Evolutionary conservation across 2,888 invertebrate genomes (phyloP).

Genomic region (Eledona agricola): DNA sequence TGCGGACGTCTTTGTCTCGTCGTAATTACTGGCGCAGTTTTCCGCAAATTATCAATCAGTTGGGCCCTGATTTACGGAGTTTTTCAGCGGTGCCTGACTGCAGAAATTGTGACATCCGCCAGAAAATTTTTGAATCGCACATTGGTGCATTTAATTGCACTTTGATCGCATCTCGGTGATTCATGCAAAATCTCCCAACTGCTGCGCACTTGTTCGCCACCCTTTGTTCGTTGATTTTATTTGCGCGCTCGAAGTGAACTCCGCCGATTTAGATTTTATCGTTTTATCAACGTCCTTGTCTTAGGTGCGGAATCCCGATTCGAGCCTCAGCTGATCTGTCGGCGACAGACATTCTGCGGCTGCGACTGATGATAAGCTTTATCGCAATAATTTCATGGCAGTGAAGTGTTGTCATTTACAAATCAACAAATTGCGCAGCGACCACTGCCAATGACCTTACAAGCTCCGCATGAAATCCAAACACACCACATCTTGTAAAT

Average conservation of each 20-base stretch:
- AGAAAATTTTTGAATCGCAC: too few species aligned
- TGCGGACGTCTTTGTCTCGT: too few species aligned
- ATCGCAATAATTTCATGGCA: slow-evolving; percentile 36
- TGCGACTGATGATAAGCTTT: slow-evolving; percentile 37
- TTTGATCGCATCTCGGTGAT: slow-evolving; percentile 14
- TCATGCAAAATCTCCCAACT: slow-evolving; percentile 32
- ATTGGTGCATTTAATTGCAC: slow-evolving; percentile 1
- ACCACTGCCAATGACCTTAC: slow-evolving; percentile 50
- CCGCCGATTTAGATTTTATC: slow-evolving; percentile 24
- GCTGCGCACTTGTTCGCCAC: slow-evolving; percentile 22
- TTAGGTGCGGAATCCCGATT: slow-evolving; percentile 11
- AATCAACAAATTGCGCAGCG: slow-evolving; percentile 51
- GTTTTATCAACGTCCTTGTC: slow-evolving; percentile 24
- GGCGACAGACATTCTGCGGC: slow-evolving; percentile 47
- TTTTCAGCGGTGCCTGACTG: too few species aligned
- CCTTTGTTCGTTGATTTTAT: slow-evolving; percentile 26
- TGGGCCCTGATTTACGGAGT: too few species aligned
- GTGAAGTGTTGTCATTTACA: slow-evolving; percentile 35
- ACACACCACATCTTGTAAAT: slow-evolving; percentile 19
- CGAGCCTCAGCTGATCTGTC: slow-evolving; percentile 38
- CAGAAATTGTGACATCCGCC: too few species aligned
- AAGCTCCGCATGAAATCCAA: too few species aligned
- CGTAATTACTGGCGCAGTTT: too few species aligned
- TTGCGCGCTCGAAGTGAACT: slow-evolving; percentile 22
- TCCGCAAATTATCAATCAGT: too few species aligned